Base-by-base conservation (phyloP, 2,797 vertebrate genomes). In the Chromis chromis region DNA sequence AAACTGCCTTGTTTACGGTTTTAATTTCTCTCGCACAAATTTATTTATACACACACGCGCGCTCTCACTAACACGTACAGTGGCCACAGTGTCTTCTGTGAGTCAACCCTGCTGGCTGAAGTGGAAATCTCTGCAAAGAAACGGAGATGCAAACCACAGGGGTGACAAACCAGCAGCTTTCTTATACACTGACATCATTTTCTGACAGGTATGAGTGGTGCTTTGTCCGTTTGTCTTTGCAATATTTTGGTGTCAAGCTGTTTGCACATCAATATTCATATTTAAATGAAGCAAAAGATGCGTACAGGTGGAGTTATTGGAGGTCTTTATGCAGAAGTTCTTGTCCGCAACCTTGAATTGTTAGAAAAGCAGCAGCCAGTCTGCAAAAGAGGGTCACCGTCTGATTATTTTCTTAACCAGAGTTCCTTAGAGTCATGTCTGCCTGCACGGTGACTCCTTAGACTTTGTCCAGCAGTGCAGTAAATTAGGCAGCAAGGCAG, bases 71-170 rank as follows among this genome's bases (percentile, higher is more conserved):
- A 24, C 66, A 70, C 60, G 7, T 3, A 86, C 78, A 88, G 65
- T 67, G 69, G 79, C 36, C 12, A 19, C 76, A 89, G 80, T 87
- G 83, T 89, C 65, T 79, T 70, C 60, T 77, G 73, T 76, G 66
- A 89, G 64, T 82, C 78, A 80, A 70, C 46, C 69, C 65, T 77
- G 70, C 70, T 53, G 79, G 57, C 62, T 78, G 58, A 67, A 61
- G 76, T 86, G 83, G 83, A 90, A 89, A 82, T 75, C 56, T 86
- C 71, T 70, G 76, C 70, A 78, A 80, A 79, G 77, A 83, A 78
- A 65, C 73, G 59, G 68, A 52, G 48, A 62, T 73, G 40, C 31
- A 82, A 85, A 85, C 85, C 80, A 44, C 79, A 86, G n/a, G 13
- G 58, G 56, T 56, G 55, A 84, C 83, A 82, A 82, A 84, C 50